Conservation (phyloP, 2,113 vertebrate species). For the Marmota monax region DNA sequence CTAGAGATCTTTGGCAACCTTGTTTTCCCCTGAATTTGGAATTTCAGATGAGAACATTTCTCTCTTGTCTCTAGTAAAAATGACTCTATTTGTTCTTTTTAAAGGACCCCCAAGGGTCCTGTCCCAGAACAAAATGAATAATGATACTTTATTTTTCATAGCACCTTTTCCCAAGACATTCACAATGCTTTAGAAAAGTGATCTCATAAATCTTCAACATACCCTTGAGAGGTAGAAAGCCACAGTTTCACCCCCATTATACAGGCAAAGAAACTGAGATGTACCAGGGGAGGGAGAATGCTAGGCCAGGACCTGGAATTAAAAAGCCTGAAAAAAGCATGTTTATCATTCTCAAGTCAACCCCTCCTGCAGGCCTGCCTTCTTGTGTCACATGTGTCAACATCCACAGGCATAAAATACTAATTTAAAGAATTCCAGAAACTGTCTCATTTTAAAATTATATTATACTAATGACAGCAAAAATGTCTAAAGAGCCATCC, state of each 20-base stretch:
- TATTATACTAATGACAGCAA: background rate
- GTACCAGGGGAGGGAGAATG: rapidly evolving
- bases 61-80: conserved; percentile 76
- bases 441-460: background rate
- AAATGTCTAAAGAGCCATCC: background rate
- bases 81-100: conserved; percentile 73
- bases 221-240: background rate
- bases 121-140: conserved; percentile 76
- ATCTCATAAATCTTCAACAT: conserved; percentile 72
- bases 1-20: background rate
- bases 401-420: background rate
- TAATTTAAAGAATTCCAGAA: conserved; percentile 6
- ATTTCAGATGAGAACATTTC: conserved; percentile 61
- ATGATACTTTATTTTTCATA: conserved; percentile 67
- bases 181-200: conserved; percentile 44
- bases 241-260: background rate
- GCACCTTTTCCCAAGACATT: conserved; percentile 35
- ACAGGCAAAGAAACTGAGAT: conserved; percentile 63
- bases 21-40: conserved; percentile 50
- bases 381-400: background rate
- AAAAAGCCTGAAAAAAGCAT: background rate
- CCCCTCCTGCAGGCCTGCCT: rapidly evolving
- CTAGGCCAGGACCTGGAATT: too few species aligned
- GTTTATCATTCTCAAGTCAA: background rate
- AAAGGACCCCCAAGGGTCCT: conserved; percentile 48